A percentile compares a stretch with the other conserved stretches of the same genome.
Evolutionary conservation across 1,140 invertebrate genomes (phyloP).

Genomic region (Nylanderia fulva): DNA sequence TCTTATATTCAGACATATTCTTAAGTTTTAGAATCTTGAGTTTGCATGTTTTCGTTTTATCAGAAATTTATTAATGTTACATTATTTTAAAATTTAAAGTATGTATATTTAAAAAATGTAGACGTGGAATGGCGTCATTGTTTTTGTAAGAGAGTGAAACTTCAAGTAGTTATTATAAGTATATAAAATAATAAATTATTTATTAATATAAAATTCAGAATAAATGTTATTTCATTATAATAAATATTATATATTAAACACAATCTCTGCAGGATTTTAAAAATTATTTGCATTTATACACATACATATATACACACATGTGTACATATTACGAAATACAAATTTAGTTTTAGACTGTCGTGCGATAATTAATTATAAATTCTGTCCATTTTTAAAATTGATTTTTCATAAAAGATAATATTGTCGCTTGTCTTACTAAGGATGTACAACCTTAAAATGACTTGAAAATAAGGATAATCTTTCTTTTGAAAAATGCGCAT

Average conservation of each 20-base stretch:
- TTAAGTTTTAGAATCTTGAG: neutral
- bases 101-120: neutral
- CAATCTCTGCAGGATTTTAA: neutral
- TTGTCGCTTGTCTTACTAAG: neutral
- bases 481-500: conserved; percentile 55
- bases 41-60: neutral
- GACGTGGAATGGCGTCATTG: neutral
- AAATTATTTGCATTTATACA: neutral
- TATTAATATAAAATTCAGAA: neutral
- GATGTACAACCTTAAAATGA: conserved; percentile 7
- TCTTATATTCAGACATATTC: neutral
- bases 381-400: neutral
- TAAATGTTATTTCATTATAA: neutral
- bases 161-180: conserved; percentile 8
- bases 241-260: neutral
- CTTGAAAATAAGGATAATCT: conserved; percentile 52
- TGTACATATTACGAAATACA: neutral
- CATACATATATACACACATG: neutral
- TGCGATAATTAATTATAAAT: conserved; percentile 16
- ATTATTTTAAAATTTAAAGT: conserved; percentile 28
- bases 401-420: neutral
- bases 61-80: neutral
- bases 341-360: neutral
- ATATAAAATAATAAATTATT: neutral
- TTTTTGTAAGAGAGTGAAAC: conserved; percentile 28